phyloP scores from a whole-genome alignment of 64 coral and sea anemone genomes.

The Montipora efflorescens region DNA sequence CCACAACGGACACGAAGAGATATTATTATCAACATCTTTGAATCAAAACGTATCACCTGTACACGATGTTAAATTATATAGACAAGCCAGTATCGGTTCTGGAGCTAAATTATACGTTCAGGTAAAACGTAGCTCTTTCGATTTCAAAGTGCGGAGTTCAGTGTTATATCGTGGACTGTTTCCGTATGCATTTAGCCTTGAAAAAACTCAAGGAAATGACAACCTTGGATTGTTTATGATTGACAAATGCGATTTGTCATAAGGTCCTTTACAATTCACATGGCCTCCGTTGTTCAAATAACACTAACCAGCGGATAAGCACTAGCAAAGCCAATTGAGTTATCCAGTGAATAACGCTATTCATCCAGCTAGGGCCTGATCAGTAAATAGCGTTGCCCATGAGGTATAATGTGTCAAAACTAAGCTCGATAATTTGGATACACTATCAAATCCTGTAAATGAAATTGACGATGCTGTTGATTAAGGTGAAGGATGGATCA shows the following conservation, averaged over 20 bases:
- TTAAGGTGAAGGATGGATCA: too few species aligned
- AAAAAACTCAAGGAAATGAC: background rate
- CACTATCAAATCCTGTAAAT: too few species aligned
- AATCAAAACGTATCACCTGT: background rate
- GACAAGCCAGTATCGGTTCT: background rate
- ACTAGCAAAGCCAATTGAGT: too few species aligned
- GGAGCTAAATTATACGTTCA: background rate
- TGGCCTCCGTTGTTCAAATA: background rate
- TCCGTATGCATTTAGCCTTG: background rate
- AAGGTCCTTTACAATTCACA: background rate
- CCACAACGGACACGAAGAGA: background rate
- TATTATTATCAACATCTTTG: background rate
- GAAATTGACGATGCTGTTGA: too few species aligned
- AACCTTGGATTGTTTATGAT: conserved; percentile 16
- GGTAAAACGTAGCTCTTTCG: background rate
- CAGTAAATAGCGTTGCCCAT: too few species aligned
- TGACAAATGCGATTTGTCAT: background rate
- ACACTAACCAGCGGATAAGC: too few species aligned
- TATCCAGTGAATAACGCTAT: too few species aligned
- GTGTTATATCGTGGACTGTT: too few species aligned
- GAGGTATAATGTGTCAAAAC: too few species aligned
- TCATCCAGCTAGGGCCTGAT: too few species aligned
- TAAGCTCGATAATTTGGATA: too few species aligned
- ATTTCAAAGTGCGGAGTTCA: too few species aligned
- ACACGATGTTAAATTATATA: background rate